Percentiles rank a stretch among this genome's conserved stretches.
phyloP scores from a whole-genome alignment of 1,140 invertebrate genomes.

The Drosophila simulans region DNA sequence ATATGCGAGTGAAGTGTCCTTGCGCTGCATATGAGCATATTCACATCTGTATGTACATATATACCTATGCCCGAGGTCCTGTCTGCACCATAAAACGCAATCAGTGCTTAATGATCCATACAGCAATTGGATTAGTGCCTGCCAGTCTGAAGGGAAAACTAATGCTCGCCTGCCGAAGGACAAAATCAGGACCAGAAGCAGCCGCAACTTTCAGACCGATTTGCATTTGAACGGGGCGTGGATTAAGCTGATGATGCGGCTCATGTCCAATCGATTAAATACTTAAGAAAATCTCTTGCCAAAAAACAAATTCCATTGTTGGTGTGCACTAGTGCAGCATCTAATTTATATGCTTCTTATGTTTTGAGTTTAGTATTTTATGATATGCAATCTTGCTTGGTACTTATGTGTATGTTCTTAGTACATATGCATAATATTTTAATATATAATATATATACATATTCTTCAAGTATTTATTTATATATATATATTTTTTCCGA shows the following conservation, averaged over 20 bases:
- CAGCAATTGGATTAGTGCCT: conserved; percentile 73
- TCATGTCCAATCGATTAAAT: conserved; percentile 30
- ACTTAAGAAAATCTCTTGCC: conserved; percentile 11
- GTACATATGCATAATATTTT: too few relatives aligned
- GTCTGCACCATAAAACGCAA: conserved; percentile 70
- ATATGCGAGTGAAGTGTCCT: conserved; percentile 41
- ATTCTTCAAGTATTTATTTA: not conserved
- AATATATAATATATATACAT: too few relatives aligned
- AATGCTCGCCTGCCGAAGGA: conserved; percentile 2
- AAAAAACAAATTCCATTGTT: not conserved
- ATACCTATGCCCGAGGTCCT: conserved; percentile 7
- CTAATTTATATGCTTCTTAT: too few relatives aligned
- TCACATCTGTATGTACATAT: not conserved
- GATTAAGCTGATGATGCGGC: conserved; percentile 25
- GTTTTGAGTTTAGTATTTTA: too few relatives aligned
- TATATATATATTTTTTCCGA: not conserved
- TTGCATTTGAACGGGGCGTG: conserved; percentile 47
- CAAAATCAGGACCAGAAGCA: conserved; percentile 17
- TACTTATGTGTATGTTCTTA: too few relatives aligned
- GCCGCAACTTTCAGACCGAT: conserved; percentile 21
- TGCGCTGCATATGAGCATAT: conserved; percentile 24
- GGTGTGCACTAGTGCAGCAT: too few relatives aligned
- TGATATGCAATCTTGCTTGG: too few relatives aligned
- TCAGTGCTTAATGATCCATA: conserved; percentile 79
- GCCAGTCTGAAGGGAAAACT: conserved; percentile 43